Conservation (phyloP, 2,888 invertebrate species). For the Tinea pellionella region DNA sequence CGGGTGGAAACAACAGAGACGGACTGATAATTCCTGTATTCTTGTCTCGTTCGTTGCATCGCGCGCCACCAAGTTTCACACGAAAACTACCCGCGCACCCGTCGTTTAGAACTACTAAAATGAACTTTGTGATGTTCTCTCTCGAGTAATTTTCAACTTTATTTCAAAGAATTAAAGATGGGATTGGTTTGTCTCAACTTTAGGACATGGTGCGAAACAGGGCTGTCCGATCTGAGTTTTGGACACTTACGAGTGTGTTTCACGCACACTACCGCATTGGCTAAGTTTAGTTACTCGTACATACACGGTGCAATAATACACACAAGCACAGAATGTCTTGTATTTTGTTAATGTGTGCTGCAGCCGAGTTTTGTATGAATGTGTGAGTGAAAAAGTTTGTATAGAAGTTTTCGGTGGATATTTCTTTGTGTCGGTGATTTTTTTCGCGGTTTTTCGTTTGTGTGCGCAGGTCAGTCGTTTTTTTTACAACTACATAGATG, state of each 20-base stretch:
- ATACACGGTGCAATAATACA: conserved; percentile 50
- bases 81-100: conserved; percentile 59
- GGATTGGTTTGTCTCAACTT: neutral
- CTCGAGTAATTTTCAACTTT: neutral
- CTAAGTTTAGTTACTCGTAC: conserved; percentile 57
- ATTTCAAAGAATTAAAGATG: neutral
- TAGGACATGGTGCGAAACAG: conserved; percentile 12
- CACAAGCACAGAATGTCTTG: conserved; percentile 36
- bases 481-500: conserved; percentile 41
- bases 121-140: conserved; percentile 21
- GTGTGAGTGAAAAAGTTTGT: conserved; percentile 44
- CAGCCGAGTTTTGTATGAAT: neutral
- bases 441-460: conserved; percentile 43
- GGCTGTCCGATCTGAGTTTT: conserved; percentile 41
- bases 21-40: conserved; percentile 27
- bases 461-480: conserved; percentile 64
- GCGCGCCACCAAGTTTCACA: conserved; percentile 62
- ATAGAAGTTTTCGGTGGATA: conserved; percentile 64
- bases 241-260: conserved; percentile 55
- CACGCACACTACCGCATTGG: conserved; percentile 33
- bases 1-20: conserved; percentile 49
- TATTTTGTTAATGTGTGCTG: neutral
- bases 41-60: conserved; percentile 47
- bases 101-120: conserved; percentile 22
- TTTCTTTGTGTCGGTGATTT: conserved; percentile 70